These are phyloP conservation scores for Gallinago media DNA, from an alignment of 2,113 vertebrate species.

Conservation along the genomic window DNA sequence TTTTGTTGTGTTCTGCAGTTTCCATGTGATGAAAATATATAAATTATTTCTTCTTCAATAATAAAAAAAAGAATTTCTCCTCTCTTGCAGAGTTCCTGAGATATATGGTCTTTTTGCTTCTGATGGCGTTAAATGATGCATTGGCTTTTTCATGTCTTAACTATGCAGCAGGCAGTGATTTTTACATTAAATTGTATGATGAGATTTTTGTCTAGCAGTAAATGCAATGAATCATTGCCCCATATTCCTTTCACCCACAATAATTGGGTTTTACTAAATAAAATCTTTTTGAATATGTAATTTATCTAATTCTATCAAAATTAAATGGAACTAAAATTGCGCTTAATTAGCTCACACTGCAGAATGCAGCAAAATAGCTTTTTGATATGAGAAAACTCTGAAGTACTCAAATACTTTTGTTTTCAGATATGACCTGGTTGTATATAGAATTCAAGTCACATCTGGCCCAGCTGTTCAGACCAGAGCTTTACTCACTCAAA, in stretches of 20 bases:
- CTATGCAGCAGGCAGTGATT: background rate
- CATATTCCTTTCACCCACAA: background rate
- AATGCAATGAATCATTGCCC: background rate
- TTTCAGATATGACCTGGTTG: background rate
- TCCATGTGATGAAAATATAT: background rate
- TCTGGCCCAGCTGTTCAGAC: background rate
- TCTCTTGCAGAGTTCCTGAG: background rate
- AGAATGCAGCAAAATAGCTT: background rate
- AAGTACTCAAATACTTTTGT: background rate
- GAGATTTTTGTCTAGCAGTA: background rate
- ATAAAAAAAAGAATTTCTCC: background rate
- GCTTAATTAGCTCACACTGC: slow-evolving; percentile 15
- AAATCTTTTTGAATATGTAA: slow-evolving; percentile 17
- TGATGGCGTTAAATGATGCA: background rate
- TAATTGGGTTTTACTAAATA: slow-evolving; percentile 45
- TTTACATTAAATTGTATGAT: slow-evolving; percentile 23
- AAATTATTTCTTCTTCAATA: background rate
- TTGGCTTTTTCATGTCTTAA: background rate
- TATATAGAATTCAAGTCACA: background rate
- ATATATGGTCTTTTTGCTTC: background rate
- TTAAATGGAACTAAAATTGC: slow-evolving; percentile 12
- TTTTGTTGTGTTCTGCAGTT: background rate
- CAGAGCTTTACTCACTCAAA: background rate
- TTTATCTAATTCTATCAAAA: slow-evolving; percentile 27
- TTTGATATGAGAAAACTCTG: background rate